phyloP scores from a whole-genome alignment of 1,140 invertebrate species.

The Dryas iulia region DNA sequence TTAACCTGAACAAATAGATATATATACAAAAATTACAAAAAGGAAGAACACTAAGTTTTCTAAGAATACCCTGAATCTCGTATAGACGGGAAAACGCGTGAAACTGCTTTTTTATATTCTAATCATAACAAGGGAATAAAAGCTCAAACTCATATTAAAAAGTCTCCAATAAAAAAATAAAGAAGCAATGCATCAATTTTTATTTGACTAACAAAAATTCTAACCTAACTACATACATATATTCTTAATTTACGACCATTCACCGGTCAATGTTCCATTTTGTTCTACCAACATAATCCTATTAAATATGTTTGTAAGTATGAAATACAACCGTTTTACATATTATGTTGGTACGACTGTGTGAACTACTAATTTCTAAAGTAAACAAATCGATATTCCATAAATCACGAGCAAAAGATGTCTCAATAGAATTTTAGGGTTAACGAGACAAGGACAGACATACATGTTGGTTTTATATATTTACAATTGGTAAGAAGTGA shows the following conservation, averaged over 20 bases:
- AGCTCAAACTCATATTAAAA: too few relatives aligned
- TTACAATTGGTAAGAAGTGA: constrained; percentile 42
- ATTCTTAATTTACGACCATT: constrained; percentile 24
- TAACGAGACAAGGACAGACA: constrained; percentile 43
- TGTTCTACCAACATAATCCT: constrained; percentile 40
- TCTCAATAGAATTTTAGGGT: constrained; percentile 70
- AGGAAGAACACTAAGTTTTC: too few relatives aligned
- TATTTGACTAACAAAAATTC: constrained; percentile 5
- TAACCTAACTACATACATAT: too few relatives aligned
- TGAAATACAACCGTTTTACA: constrained; percentile 57
- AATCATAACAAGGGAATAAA: too few relatives aligned
- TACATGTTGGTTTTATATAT: constrained; percentile 16
- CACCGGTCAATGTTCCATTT: constrained; percentile 22
- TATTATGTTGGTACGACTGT: constrained; percentile 55
- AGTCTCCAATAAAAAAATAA: too few relatives aligned
- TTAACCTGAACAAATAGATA: too few relatives aligned
- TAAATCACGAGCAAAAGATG: constrained; percentile 71
- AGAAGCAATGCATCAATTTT: background rate
- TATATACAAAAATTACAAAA: too few relatives aligned
- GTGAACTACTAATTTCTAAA: constrained; percentile 73
- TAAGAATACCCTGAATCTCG: too few relatives aligned
- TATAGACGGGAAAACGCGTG: too few relatives aligned
- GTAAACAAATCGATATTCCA: constrained; percentile 73
- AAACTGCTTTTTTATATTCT: too few relatives aligned
- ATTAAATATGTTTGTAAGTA: constrained; percentile 47